Conservation (phyloP, 1,140 invertebrate genomes). For the Drosophila malerkotliana region DNA sequence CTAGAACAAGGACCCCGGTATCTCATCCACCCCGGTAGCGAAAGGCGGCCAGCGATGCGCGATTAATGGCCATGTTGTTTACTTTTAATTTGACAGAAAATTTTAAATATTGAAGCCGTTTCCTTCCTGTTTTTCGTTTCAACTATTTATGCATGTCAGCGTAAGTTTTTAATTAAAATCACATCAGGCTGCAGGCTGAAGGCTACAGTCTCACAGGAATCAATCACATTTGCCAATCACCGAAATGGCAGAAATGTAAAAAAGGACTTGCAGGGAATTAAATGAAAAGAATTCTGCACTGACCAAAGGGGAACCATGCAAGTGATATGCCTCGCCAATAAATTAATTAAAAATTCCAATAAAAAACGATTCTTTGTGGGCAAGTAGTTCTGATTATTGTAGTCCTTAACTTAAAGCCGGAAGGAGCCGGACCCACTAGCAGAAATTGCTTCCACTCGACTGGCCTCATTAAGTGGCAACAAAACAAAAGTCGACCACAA, state of each 20-base stretch:
- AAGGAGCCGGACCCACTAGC: constrained; percentile 3
- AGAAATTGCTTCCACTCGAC: constrained; percentile 68
- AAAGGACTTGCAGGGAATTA: constrained; percentile 48
- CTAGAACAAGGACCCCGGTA: constrained; percentile 5
- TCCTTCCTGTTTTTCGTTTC: not conserved
- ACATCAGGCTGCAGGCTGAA: constrained; percentile 58
- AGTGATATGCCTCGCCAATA: not conserved
- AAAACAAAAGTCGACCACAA: constrained; percentile 66
- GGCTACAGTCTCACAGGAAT: constrained; percentile 50
- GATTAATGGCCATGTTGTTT: constrained; percentile 63
- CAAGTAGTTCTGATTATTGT: not conserved
- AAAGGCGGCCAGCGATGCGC: constrained; percentile 18
- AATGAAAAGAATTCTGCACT: constrained; percentile 49
- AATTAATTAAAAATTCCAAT: constrained; percentile 69
- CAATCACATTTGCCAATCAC: constrained; percentile 69
- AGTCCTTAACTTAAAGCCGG: not conserved
- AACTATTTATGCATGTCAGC: constrained; percentile 66
- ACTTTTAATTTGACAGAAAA: constrained; percentile 70
- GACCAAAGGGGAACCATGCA: constrained; percentile 18
- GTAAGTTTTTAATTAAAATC: constrained; percentile 77
- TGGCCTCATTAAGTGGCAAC: constrained; percentile 77
- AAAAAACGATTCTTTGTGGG: constrained; percentile 8
- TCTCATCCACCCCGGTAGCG: constrained; percentile 30
- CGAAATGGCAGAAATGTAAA: constrained; percentile 27
- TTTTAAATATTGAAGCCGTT: constrained; percentile 46